A percentile compares a stretch with the other conserved stretches of the same genome.
phyloP scores from a whole-genome alignment of 2,888 invertebrate species.

The Mythimna albipuncta region DNA sequence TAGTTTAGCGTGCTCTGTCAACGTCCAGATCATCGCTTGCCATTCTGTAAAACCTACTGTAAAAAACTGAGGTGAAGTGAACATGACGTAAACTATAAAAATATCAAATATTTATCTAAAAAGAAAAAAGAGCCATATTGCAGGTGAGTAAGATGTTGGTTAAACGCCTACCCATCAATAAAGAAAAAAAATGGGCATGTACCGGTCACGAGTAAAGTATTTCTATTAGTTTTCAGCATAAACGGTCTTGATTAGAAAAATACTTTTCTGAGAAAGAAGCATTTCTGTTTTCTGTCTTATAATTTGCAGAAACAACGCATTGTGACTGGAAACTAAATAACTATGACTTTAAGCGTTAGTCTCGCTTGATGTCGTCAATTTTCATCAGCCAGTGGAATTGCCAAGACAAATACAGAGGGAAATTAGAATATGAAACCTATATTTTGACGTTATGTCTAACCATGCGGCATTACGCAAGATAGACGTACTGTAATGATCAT shows the following conservation, averaged over 20 bases:
- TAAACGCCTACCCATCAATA: not conserved
- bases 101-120: too few relatives aligned
- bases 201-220: not conserved
- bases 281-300: not conserved
- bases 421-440: not conserved
- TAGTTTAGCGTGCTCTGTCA: not conserved
- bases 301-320: not conserved
- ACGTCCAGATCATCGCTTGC: not conserved
- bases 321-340: not conserved
- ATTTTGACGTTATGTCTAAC: not conserved
- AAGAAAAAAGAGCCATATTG: not conserved
- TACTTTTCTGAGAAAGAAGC: not conserved
- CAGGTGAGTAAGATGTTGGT: not conserved
- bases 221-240: too few relatives aligned
- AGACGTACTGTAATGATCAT: too few relatives aligned
- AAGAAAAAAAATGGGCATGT: not conserved
- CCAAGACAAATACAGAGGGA: not conserved
- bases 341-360: not conserved
- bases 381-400: not conserved
- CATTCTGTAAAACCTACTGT: not conserved
- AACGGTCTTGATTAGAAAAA: not conserved
- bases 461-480: not conserved
- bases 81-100: too few relatives aligned
- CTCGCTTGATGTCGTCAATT: slow-evolving; percentile 1
- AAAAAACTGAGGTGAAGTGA: not conserved